Base-by-base conservation (phyloP, 2,797 vertebrate species). In the Hydrolagus colliei region DNA sequence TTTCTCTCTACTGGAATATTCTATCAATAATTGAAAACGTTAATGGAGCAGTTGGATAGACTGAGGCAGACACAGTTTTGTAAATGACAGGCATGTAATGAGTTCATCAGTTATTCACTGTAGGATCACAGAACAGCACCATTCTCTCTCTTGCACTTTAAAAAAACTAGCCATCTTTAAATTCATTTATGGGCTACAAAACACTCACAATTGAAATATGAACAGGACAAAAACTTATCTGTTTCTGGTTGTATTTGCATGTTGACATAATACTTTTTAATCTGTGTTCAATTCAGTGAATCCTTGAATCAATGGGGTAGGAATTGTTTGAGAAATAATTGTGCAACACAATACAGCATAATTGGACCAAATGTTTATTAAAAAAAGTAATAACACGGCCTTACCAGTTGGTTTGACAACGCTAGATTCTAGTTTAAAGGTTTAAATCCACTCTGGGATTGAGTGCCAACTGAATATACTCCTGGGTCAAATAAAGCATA, bases 61-160 rank as follows among this genome's bases (percentile, higher is more conserved):
- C 79, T 82, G 63, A 82, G n/a, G 27, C 27, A 27, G 63, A 35
- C 32, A 7, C 79, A 68, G 68, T 84, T 32, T 84, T 84, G 27
- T 68, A 67, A 76, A 9, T 1, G 35, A 41, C 35, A 84, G 41
- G 79, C 79, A 71, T 41, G 79, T 84, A 63, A 84, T 71, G 79
- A 84, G 79, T 35, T 84, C 79, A 84, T 84, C 65, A 41, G 65
- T 82, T 82, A 18, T 84, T 41, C 32, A 71, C 32, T 68, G 3
- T 32, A 71, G 65, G 32, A 20, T 9, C 79, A 71, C 65, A 84
- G 79, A 18, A 32, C 27, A 84, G 79, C 65, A 84, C 79, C 32
- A 71, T 18, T 41, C 65, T 41, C 79, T 68, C 32, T 63, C 27
- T 32, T 9, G 52, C 10, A 68, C 79, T 68, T 35, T 1, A 35